Evolutionary conservation across 2,113 vertebrate genomes (phyloP).

Genomic region (Acanthochromis polyacanthus): DNA sequence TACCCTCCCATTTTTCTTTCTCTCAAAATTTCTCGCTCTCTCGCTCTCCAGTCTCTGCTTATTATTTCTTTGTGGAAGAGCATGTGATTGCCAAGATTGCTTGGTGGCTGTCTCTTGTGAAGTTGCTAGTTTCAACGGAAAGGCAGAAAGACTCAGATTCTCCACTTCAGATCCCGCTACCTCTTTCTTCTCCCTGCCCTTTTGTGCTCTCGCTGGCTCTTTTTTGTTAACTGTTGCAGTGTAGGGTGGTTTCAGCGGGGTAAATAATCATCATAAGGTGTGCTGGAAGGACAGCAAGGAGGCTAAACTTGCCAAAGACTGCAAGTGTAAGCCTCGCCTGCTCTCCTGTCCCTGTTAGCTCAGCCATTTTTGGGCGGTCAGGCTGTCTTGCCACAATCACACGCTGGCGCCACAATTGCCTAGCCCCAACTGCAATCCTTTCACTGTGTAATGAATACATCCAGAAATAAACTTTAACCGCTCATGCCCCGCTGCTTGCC

Average conservation of each 20-base stretch:
- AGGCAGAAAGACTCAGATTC: slow-evolving; percentile 66
- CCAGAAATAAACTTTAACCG: slow-evolving; percentile 91
- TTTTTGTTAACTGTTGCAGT: slow-evolving; percentile 52
- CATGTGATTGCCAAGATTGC: slow-evolving; percentile 73
- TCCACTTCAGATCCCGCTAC: slow-evolving; percentile 54
- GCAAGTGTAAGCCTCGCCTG: slow-evolving; percentile 82
- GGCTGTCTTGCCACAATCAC: slow-evolving; percentile 96
- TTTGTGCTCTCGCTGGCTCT: slow-evolving; percentile 50
- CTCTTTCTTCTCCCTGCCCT: slow-evolving; percentile 62
- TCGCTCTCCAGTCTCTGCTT: slow-evolving; percentile 53
- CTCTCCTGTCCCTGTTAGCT: slow-evolving; percentile 88
- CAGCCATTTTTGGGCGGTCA: slow-evolving; percentile 95
- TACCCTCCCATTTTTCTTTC: slow-evolving; percentile 44
- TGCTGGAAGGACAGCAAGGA: slow-evolving; percentile 67
- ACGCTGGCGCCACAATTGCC: slow-evolving; percentile 90
- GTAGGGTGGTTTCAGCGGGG: slow-evolving; percentile 63
- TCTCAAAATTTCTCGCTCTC: slow-evolving; percentile 52
- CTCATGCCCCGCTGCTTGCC: slow-evolving; percentile 78
- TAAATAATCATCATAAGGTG: slow-evolving; percentile 86
- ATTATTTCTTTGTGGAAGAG: slow-evolving; percentile 70
- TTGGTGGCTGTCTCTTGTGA: slow-evolving; percentile 76
- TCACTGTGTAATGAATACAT: slow-evolving; percentile 93
- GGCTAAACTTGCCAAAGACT: slow-evolving; percentile 59
- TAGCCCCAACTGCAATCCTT: slow-evolving; percentile 89
- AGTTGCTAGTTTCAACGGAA: slow-evolving; percentile 72